Evolutionary conservation across 2,113 vertebrate species (phyloP), one percentile per base, ranked within the genome.

Genomic region (Pimephales promelas): DNA sequence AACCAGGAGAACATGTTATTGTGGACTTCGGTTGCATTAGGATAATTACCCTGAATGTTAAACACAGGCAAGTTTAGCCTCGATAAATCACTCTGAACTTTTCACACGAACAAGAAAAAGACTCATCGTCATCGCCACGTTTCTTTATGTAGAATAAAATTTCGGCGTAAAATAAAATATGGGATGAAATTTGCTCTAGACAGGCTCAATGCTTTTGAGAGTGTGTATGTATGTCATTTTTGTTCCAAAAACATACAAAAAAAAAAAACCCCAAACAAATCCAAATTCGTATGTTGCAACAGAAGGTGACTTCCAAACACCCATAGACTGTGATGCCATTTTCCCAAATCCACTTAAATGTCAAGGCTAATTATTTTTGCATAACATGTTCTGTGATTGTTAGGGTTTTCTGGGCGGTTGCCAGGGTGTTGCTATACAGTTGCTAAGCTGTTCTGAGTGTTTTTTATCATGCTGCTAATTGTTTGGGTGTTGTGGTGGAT

Each of bases 281-380:
- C 74, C 22, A 16, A 31, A 59, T n/a, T 36, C 26, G 28, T 22
- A 52, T 66, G 49, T 28, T 52, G 72, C 18, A 52, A 68, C 86
- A 87, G 84, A 81, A 70, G 84, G 77, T 59, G 78, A 82, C 81
- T 81, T 87, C 83, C 28, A 81, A 40, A 40, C 24, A 34, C 62
- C 9, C 66, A 57, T 79, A 75, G 57, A 79, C 5, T 40, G 74
- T 43, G 26, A 57, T 16, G 28, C 62, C 62, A 66, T 49, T 66
- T 66, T 4, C 20, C 28, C 31, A 22, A 66, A 66, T 66, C 0
- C 31, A 66, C 62, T 66, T 66, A 22, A 66, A 66, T 66, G 31
- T 36, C 16, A 4, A 36, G 16, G 62, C 31, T 18, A 66, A 36
- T 22, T 36, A 34, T 9, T 20, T 66, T 36, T 20, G 31, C 10